phyloP scores from a whole-genome alignment of 1,140 invertebrate species.

The Nebria ingens region DNA sequence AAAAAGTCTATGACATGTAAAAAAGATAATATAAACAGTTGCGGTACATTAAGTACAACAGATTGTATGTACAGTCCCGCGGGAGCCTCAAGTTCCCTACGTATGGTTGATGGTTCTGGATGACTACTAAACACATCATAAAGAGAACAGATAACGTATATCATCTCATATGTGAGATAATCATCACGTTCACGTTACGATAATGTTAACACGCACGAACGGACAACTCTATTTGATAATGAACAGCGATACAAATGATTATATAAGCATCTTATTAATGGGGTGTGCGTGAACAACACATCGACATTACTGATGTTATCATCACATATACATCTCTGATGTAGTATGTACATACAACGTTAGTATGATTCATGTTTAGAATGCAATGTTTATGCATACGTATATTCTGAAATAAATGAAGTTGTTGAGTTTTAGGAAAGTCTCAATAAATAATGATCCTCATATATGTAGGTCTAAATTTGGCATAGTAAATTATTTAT shows the following conservation, averaged over 20 bases:
- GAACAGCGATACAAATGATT: not conserved
- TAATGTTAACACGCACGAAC: not conserved
- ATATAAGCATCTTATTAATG: not conserved
- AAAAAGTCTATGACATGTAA: not conserved
- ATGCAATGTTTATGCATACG: no score
- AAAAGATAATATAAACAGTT: not conserved
- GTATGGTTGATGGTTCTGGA: no score
- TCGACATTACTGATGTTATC: not conserved
- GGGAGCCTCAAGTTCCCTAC: not conserved
- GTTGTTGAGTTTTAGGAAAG: no score
- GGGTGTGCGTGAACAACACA: no score
- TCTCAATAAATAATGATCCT: no score
- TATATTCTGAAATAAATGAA: no score
- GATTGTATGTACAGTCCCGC: not conserved
- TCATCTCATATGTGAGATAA: no score
- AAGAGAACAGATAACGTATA: no score
- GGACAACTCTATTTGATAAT: not conserved
- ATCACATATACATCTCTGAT: not conserved
- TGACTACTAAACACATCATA: not conserved
- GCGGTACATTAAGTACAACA: not conserved
- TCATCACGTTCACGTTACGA: not conserved
- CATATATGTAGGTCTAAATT: no score
- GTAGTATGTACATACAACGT: not conserved
- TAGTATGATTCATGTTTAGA: no score
- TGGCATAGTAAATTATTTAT: no score